These are phyloP conservation scores for Panagrolaimus sp. DNA, from an alignment of 1,140 invertebrate genomes.

Conservation along the genomic window DNA sequence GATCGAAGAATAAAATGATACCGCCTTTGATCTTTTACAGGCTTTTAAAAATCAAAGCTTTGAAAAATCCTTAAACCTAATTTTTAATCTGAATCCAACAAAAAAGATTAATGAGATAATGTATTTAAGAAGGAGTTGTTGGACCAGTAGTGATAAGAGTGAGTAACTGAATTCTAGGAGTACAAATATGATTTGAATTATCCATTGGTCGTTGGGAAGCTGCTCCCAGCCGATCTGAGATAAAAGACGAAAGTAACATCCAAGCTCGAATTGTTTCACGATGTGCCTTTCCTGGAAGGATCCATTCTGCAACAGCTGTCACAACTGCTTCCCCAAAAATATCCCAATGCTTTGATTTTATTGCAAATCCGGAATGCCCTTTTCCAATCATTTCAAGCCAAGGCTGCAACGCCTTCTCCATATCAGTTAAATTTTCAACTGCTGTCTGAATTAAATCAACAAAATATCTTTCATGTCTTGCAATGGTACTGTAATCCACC, in stretches of 20 bases:
- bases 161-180: conserved; percentile 6
- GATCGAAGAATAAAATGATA: no score
- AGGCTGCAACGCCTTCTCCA: conserved; percentile 42
- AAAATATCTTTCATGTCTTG: conserved; percentile 43
- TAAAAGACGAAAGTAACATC: conserved; percentile 33
- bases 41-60: no score
- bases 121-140: not conserved
- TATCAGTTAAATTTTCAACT: conserved; percentile 44
- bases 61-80: no score
- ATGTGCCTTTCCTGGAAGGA: conserved; percentile 43
- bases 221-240: conserved; percentile 31
- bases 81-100: no score
- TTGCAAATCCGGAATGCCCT: conserved; percentile 42
- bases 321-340: conserved; percentile 46
- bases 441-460: conserved; percentile 39
- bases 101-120: no score
- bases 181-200: conserved; percentile 18
- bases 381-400: conserved; percentile 42
- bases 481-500: conserved; percentile 27
- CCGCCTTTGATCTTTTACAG: no score
- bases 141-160: conserved; percentile 2
- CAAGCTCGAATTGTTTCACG: conserved; percentile 44
- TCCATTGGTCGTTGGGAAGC: conserved; percentile 21
- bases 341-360: conserved; percentile 48
- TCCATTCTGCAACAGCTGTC: conserved; percentile 38